Evolutionary conservation across 2,888 invertebrate genomes (phyloP).

Genomic region (Eurytoma adleriae): DNA sequence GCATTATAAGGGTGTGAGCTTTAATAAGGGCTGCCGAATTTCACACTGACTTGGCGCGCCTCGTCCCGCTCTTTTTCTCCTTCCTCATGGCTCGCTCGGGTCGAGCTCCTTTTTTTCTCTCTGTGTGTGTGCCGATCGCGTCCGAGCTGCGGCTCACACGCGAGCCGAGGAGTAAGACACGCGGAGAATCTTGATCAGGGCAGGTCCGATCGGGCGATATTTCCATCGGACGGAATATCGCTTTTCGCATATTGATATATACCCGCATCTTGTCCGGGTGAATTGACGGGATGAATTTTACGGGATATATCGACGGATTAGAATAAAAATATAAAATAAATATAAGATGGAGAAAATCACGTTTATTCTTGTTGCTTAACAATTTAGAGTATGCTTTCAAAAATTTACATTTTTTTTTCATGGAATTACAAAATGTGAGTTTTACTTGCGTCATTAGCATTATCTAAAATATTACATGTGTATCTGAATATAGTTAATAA

Average conservation of each 20-base stretch:
- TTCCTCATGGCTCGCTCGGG: not conserved
- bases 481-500: too few species aligned
- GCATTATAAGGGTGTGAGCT: slow-evolving; percentile 67
- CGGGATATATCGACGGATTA: not conserved
- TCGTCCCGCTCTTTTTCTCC: slow-evolving; percentile 35
- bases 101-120: not conserved
- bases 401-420: too few species aligned
- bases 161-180: slow-evolving; percentile 16
- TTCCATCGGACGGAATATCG: slow-evolving; percentile 28
- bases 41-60: slow-evolving; percentile 73
- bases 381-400: too few species aligned
- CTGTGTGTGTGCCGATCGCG: slow-evolving; percentile 9
- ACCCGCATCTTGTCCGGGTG: slow-evolving; percentile 27
- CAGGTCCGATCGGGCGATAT: slow-evolving; percentile 32
- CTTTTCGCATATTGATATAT: slow-evolving; percentile 31
- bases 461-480: too few species aligned
- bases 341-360: not conserved
- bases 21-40: slow-evolving; percentile 75
- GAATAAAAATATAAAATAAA: not conserved
- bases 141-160: not conserved
- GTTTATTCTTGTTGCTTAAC: too few species aligned
- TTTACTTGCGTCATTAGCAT: too few species aligned
- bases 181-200: slow-evolving; percentile 48
- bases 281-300: slow-evolving; percentile 12
- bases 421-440: too few species aligned